phyloP scores from a whole-genome alignment of 23 tunicate species.

The Styela clava region DNA sequence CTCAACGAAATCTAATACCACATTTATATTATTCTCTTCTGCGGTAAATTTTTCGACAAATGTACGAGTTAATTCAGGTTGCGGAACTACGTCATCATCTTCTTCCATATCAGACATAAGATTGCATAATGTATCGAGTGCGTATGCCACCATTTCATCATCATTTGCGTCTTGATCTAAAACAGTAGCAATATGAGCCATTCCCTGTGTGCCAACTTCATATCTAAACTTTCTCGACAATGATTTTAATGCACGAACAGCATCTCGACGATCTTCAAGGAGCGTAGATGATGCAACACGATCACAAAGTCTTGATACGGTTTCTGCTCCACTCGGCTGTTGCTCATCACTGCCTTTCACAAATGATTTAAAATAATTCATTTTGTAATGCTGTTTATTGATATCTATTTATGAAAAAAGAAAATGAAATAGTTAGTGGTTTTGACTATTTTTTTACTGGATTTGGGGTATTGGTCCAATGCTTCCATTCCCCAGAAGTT shows the following conservation, averaged over 20 bases:
- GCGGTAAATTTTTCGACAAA: constrained; percentile 71
- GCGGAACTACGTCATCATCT: constrained; percentile 47
- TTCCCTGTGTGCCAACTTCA: constrained; percentile 91
- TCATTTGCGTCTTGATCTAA: constrained; percentile 60
- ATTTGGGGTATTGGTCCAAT: too few relatives aligned
- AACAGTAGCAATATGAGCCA: constrained; percentile 54
- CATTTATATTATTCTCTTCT: constrained; percentile 43
- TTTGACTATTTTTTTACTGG: too few relatives aligned
- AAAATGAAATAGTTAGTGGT: too few relatives aligned
- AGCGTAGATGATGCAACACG: constrained; percentile 91
- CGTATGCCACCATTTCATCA: constrained; percentile 73
- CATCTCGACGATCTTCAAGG: constrained; percentile 92
- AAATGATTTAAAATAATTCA: constrained; percentile 91
- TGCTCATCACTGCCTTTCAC: constrained; percentile 79
- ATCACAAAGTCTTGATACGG: constrained; percentile 72
- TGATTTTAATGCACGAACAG: constrained; percentile 83
- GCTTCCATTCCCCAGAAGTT: too few relatives aligned
- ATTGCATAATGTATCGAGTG: constrained; percentile 70
- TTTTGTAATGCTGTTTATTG: not conserved
- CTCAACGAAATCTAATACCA: constrained; percentile 77
- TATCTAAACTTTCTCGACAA: constrained; percentile 75
- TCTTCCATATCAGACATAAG: constrained; percentile 50
- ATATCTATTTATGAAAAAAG: too few relatives aligned
- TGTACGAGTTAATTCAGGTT: constrained; percentile 47
- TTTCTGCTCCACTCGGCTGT: constrained; percentile 75